These are phyloP conservation scores for Eciton burchellii DNA, from an alignment of 1,140 invertebrate genomes.

Conservation along the genomic window DNA sequence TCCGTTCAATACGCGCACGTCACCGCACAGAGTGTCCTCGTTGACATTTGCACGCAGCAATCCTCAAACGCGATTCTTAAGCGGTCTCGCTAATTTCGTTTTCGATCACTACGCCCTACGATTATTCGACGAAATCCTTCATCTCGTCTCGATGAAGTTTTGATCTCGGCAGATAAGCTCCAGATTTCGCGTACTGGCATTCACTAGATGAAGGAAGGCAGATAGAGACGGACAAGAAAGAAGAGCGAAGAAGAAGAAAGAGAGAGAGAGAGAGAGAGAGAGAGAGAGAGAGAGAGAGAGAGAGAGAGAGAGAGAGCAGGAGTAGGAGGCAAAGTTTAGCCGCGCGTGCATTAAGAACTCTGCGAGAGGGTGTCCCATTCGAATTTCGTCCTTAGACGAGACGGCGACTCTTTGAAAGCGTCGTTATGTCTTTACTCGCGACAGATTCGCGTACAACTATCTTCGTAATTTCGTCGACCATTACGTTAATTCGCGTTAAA, in stretches of 20 bases:
- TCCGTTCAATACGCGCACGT: background rate
- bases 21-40: background rate
- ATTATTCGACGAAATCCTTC: conserved; percentile 49
- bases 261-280: background rate
- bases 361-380: conserved; percentile 16
- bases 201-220: background rate
- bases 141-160: conserved; percentile 54
- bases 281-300: background rate
- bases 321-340: conserved; percentile 38
- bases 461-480: conserved; percentile 42
- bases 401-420: conserved; percentile 35
- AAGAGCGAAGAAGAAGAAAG: background rate
- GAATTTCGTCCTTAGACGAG: conserved; percentile 34
- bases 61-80: conserved; percentile 40
- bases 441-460: conserved; percentile 43
- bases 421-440: conserved; percentile 35
- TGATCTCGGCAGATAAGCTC: conserved; percentile 42
- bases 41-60: background rate
- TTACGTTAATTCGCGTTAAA: conserved; percentile 55
- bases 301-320: background rate
- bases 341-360: conserved; percentile 35
- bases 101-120: background rate
- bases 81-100: conserved; percentile 11
- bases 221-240: background rate
- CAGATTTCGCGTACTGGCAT: conserved; percentile 34